Evolutionary conservation across 2,113 vertebrate genomes (phyloP).

Genomic region (Girardinichthys multiradiatus): DNA sequence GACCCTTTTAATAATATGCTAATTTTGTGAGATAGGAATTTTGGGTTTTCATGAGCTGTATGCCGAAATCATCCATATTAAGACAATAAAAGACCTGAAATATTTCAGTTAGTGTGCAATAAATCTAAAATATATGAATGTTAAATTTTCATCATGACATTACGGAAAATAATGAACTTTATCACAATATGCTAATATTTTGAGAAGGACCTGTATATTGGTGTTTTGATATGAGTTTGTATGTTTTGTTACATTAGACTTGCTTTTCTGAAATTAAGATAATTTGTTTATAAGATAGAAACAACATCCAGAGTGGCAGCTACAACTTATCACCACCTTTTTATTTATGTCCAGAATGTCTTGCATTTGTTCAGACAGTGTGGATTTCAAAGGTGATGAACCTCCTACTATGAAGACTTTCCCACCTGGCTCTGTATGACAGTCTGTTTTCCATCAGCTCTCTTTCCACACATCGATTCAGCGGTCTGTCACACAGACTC

Average conservation of each 20-base stretch:
- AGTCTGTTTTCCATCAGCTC: slow-evolving; percentile 56
- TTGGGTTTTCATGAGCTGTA: no score
- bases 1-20: no score
- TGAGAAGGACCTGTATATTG: no score
- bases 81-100: no score
- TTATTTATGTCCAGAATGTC: not conserved
- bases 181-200: no score
- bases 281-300: slow-evolving; percentile 2
- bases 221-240: not conserved
- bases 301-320: not conserved
- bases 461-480: slow-evolving; percentile 76
- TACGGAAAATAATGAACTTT: no score
- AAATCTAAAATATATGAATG: no score
- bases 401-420: not conserved
- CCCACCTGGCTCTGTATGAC: not conserved
- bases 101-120: no score
- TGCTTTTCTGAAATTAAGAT: not conserved
- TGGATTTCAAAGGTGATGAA: not conserved
- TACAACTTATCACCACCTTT: not conserved
- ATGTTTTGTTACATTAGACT: not conserved
- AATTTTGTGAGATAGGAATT: no score
- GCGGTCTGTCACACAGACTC: slow-evolving; percentile 80
- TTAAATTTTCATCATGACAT: no score
- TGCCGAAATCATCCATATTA: no score
- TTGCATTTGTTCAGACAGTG: not conserved